These are phyloP conservation scores for Onychorhynchus coronatus DNA, from an alignment of 2,113 vertebrate genomes.

Conservation along the genomic window DNA sequence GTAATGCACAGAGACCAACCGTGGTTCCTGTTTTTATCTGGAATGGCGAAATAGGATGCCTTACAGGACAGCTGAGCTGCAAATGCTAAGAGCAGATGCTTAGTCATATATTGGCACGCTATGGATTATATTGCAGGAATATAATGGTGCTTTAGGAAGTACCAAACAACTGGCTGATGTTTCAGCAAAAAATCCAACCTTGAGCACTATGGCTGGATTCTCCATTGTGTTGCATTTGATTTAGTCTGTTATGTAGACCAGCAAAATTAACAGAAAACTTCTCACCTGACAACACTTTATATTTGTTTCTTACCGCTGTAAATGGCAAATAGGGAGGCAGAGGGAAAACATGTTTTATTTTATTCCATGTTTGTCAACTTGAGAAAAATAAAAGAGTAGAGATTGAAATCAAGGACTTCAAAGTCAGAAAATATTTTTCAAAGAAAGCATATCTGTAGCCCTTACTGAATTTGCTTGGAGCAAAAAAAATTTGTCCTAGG, in stretches of 20 bases:
- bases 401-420: background rate
- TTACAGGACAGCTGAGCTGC: rapidly evolving
- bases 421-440: background rate
- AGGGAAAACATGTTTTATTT: background rate
- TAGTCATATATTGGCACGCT: background rate
- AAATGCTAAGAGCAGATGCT: background rate
- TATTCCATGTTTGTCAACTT: background rate
- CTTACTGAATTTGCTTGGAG: background rate
- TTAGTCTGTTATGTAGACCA: background rate
- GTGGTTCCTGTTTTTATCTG: background rate
- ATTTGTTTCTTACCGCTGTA: background rate
- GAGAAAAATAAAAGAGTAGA: background rate
- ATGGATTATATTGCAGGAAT: background rate
- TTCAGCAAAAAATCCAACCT: background rate
- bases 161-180: background rate
- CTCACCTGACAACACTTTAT: background rate
- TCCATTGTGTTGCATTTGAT: background rate
- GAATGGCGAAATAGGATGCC: background rate
- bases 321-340: background rate
- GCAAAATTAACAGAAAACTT: background rate
- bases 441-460: background rate
- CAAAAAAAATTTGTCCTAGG: background rate
- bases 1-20: background rate
- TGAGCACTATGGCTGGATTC: background rate
- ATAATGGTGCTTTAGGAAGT: background rate